These are phyloP conservation scores for Halocynthia aurantium DNA, from an alignment of 23 tunicate species.

Conservation along the genomic window DNA sequence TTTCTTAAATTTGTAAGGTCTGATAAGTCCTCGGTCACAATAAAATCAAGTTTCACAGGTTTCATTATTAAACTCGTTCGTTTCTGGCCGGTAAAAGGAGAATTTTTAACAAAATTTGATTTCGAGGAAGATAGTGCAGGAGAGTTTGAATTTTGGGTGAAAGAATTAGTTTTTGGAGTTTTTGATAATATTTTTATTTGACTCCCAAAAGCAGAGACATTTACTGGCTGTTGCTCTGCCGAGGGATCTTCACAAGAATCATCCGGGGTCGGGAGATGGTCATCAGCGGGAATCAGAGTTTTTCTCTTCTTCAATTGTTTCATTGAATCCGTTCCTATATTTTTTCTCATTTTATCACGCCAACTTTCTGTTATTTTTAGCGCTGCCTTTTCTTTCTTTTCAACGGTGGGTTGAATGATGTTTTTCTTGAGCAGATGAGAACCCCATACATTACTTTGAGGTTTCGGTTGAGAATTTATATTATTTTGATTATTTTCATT, in stretches of 20 bases:
- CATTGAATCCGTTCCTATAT: conserved; percentile 1
- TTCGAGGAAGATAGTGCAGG: no score
- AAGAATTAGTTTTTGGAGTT: not conserved
- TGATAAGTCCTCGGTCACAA: conserved; percentile 11
- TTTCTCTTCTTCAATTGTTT: not conserved
- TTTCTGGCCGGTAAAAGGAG: not conserved
- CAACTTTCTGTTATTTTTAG: conserved; percentile 4
- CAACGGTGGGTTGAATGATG: not conserved
- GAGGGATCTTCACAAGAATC: no score
- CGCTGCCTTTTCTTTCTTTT: not conserved
- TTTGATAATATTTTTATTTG: no score
- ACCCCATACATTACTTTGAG: conserved; percentile 47
- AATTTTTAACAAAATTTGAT: not conserved
- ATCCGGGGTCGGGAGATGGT: no score
- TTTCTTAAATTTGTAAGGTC: conserved; percentile 5
- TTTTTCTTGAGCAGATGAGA: conserved; percentile 39
- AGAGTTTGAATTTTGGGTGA: not conserved
- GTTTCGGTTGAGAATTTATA: not conserved
- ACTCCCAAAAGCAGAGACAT: no score
- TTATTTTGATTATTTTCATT: not conserved
- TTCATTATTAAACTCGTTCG: not conserved
- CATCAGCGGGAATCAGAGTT: no score
- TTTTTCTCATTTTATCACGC: conserved; percentile 39
- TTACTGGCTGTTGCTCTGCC: no score
- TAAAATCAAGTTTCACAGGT: not conserved